phyloP scores from a whole-genome alignment of 2,113 vertebrate genomes.

The Uria lomvia region DNA sequence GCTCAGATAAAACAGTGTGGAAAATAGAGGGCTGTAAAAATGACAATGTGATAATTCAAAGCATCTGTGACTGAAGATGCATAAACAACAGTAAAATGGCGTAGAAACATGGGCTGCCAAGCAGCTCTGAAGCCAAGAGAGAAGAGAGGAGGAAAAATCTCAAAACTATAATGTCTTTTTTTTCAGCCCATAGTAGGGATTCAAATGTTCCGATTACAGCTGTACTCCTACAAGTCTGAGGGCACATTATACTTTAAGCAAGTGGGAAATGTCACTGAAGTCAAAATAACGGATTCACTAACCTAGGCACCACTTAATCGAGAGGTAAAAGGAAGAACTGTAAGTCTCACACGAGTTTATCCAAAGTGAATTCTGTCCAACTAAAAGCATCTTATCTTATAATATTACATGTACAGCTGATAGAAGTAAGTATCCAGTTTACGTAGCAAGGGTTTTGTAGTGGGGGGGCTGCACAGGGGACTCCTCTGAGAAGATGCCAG shows the following conservation, averaged over 20 bases:
- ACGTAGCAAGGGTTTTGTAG: neutral
- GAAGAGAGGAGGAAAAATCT: neutral
- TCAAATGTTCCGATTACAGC: neutral
- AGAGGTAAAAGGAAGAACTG: neutral
- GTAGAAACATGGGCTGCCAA: neutral
- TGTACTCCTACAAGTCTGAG: neutral
- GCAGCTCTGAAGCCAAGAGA: neutral
- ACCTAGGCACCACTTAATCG: neutral
- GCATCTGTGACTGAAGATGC: slow-evolving; percentile 11
- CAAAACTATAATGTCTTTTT: neutral
- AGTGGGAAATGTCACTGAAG: neutral
- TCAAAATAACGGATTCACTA: neutral
- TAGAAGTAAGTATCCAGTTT: neutral
- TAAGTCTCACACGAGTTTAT: neutral
- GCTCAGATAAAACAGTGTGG: neutral
- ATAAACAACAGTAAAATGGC: neutral
- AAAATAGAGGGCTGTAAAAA: slow-evolving; percentile 17
- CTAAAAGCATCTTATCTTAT: neutral
- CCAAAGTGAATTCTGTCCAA: neutral
- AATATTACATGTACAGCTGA: neutral
- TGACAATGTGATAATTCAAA: neutral
- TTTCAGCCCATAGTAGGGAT: neutral
- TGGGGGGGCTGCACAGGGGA: fast-evolving
- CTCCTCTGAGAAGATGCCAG: neutral
- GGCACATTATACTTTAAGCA: neutral